phyloP scores from a whole-genome alignment of 2,113 vertebrate species.

The Gopherus flavomarginatus region DNA sequence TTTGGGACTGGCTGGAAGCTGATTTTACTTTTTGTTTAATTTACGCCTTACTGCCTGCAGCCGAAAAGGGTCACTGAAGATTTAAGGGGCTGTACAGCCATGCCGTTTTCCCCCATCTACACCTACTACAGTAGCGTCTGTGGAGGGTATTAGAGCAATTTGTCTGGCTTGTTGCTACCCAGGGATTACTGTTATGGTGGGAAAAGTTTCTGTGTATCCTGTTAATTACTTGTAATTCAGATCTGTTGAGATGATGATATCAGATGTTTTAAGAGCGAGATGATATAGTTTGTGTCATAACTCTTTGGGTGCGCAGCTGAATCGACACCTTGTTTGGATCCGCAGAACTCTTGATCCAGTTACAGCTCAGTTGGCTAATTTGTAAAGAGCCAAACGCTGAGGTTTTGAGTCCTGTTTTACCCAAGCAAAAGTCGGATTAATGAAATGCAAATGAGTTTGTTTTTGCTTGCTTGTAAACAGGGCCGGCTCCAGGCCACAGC shows the following conservation, averaged over 20 bases:
- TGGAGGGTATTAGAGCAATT: not conserved
- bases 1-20: not conserved
- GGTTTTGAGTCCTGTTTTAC: not conserved
- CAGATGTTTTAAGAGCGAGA: not conserved
- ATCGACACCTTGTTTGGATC: not conserved
- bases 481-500: too few species aligned
- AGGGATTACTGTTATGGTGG: not conserved
- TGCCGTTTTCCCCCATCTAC: not conserved
- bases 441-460: not conserved
- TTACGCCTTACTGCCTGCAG: not conserved
- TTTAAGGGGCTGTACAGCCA: not conserved
- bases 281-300: not conserved
- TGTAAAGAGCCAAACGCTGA: not conserved
- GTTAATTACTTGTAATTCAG: not conserved
- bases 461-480: not conserved
- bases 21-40: rapidly evolving
- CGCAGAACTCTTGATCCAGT: not conserved
- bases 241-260: not conserved
- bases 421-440: not conserved
- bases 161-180: not conserved
- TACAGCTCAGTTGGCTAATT: not conserved
- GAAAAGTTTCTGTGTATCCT: not conserved
- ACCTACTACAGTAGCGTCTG: not conserved
- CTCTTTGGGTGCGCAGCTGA: not conserved
- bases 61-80: not conserved